These are phyloP conservation scores for Procambarus clarkii DNA, from an alignment of 1,140 invertebrate genomes.

Conservation along the genomic window DNA sequence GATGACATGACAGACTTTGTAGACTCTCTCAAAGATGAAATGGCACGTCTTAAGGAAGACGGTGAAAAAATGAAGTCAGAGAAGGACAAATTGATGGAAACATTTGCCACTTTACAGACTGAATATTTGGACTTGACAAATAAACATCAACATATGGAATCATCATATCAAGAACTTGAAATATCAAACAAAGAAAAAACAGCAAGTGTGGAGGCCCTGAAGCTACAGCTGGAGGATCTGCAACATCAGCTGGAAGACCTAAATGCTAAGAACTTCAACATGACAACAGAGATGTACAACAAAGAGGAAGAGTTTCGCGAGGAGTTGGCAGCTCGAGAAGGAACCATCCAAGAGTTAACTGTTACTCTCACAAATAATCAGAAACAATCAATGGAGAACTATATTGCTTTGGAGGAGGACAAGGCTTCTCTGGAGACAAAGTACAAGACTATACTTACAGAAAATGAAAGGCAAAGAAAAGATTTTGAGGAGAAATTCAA, in stretches of 20 bases:
- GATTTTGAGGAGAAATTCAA: constrained; percentile 58
- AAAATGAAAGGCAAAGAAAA: constrained; percentile 46
- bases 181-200: constrained; percentile 73
- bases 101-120: constrained; percentile 52
- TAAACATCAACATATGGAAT: constrained; percentile 73
- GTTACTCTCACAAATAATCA: constrained; percentile 71
- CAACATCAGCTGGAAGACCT: constrained; percentile 72
- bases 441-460: constrained; percentile 50
- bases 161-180: constrained; percentile 73
- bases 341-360: constrained; percentile 67
- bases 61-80: constrained; percentile 68
- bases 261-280: constrained; percentile 64
- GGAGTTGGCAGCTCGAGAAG: constrained; percentile 71
- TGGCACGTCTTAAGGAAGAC: constrained; percentile 69
- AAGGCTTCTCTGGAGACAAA: constrained; percentile 60
- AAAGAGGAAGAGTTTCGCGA: constrained; percentile 73
- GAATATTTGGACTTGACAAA: constrained; percentile 48
- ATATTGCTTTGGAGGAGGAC: constrained; percentile 63
- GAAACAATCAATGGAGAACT: constrained; percentile 72
- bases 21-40: constrained; percentile 66
- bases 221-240: constrained; percentile 73
- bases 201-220: constrained; percentile 73
- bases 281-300: constrained; percentile 57
- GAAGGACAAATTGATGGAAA: constrained; percentile 65
- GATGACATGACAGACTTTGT: constrained; percentile 70